Conservation (phyloP, 2,888 invertebrate genomes). For the Rhagonycha lutea region DNA sequence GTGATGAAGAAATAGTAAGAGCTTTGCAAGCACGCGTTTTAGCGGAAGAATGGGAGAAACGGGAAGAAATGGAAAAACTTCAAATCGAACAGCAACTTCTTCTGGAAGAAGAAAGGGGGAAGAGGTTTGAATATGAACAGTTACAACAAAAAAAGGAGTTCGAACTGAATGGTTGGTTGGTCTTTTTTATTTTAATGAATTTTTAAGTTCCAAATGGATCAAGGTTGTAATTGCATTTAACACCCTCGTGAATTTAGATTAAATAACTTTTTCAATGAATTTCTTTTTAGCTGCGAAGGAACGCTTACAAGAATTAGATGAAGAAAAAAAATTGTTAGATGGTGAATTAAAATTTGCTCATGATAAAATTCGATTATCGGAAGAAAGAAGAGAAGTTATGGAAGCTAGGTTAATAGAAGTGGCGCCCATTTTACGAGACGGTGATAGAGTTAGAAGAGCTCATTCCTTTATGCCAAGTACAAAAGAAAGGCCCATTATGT, state of each 20-base stretch:
- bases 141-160: slow-evolving; percentile 72
- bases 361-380: slow-evolving; percentile 70
- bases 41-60: slow-evolving; percentile 82
- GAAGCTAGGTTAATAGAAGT: slow-evolving; percentile 62
- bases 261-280: neutral
- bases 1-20: slow-evolving; percentile 81
- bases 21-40: slow-evolving; percentile 72
- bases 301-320: slow-evolving; percentile 71
- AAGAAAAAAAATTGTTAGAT: slow-evolving; percentile 71
- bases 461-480: slow-evolving; percentile 74
- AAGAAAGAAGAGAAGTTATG: slow-evolving; percentile 63
- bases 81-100: slow-evolving; percentile 76
- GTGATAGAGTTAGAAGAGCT: slow-evolving; percentile 66
- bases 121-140: slow-evolving; percentile 74
- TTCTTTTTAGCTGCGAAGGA: slow-evolving; percentile 68
- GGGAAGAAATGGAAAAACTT: slow-evolving; percentile 79
- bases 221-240: too few relatives aligned
- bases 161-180: slow-evolving; percentile 65
- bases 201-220: too few relatives aligned
- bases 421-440: slow-evolving; percentile 61
- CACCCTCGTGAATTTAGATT: neutral
- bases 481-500: slow-evolving; percentile 56
- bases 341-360: slow-evolving; percentile 70
- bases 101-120: slow-evolving; percentile 74
- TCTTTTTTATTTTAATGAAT: neutral